phyloP scores from a whole-genome alignment of 2,888 invertebrate genomes.

The Xylota segnis region DNA sequence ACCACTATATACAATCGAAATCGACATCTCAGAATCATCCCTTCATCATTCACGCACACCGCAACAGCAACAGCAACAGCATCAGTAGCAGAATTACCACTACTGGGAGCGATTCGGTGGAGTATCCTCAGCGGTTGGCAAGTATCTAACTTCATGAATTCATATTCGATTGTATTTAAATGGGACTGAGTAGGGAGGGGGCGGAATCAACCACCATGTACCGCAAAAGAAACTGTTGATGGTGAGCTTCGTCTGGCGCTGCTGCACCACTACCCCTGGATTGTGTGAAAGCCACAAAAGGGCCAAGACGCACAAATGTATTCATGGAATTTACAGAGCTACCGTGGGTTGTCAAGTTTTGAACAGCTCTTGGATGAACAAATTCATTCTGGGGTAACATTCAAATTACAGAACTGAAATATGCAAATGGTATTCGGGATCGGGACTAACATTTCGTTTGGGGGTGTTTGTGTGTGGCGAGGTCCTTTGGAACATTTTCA shows the following conservation, averaged over 20 bases:
- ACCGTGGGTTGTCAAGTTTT: slow-evolving; percentile 32
- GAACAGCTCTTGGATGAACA: slow-evolving; percentile 56
- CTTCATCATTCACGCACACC: slow-evolving; percentile 38
- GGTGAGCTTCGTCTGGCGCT: slow-evolving; percentile 33
- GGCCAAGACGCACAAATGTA: slow-evolving; percentile 51
- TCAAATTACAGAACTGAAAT: slow-evolving; percentile 69
- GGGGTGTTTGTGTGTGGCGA: neutral
- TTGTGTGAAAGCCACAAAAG: slow-evolving; percentile 39
- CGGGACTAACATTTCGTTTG: slow-evolving; percentile 30
- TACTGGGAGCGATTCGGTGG: slow-evolving; percentile 50
- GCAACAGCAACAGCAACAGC: slow-evolving; percentile 30
- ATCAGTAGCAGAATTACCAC: slow-evolving; percentile 3
- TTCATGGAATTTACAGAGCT: slow-evolving; percentile 54
- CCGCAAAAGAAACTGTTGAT: slow-evolving; percentile 43
- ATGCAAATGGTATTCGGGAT: slow-evolving; percentile 71
- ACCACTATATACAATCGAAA: slow-evolving; percentile 10
- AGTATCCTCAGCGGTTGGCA: slow-evolving; percentile 36
- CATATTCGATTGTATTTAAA: slow-evolving; percentile 65
- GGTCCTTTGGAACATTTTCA: slow-evolving; percentile 55
- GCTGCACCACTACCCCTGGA: slow-evolving; percentile 19
- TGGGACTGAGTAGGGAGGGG: neutral
- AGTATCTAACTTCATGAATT: slow-evolving; percentile 44
- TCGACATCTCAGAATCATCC: slow-evolving; percentile 35
- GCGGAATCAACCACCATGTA: slow-evolving; percentile 10
- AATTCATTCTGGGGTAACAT: slow-evolving; percentile 69